Evolutionary conservation across 1,140 invertebrate species (phyloP).

Genomic region (Drosophila ficusphila): DNA sequence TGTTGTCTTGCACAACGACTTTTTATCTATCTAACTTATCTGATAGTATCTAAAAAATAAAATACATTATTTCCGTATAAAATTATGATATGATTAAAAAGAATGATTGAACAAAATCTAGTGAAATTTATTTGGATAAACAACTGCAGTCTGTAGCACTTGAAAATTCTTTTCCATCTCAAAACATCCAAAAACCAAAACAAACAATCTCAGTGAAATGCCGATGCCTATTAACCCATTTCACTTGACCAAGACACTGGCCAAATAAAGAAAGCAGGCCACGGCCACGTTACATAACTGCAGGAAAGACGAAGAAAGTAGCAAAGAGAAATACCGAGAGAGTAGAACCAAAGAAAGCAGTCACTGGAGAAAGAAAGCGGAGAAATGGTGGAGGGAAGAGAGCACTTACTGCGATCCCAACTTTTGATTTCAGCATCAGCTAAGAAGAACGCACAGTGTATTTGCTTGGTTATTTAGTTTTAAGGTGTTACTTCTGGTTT

Average conservation of each 20-base stretch:
- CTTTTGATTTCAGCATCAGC: conserved; percentile 76
- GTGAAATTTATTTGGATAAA: too few species aligned
- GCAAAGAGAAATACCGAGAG: conserved; percentile 48
- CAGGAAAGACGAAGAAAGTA: conserved; percentile 48
- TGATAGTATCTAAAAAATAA: too few species aligned
- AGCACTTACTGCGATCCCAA: conserved; percentile 35
- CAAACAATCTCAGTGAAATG: conserved; percentile 32
- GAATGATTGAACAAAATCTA: too few species aligned
- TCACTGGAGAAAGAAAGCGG: background rate
- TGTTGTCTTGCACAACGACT: too few species aligned
- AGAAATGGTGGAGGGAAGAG: background rate
- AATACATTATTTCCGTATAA: too few species aligned
- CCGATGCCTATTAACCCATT: conserved; percentile 68
- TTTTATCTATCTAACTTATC: too few species aligned
- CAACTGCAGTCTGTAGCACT: too few species aligned
- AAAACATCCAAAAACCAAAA: conserved; percentile 2
- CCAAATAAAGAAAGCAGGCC: conserved; percentile 70
- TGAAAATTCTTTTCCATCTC: conserved; percentile 16
- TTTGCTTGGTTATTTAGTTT: conserved; percentile 15
- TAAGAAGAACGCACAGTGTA: conserved; percentile 29
- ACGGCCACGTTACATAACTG: conserved; percentile 57
- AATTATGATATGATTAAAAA: too few species aligned
- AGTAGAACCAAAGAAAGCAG: conserved; percentile 19
- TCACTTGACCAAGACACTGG: conserved; percentile 54
- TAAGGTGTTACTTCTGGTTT: conserved; percentile 25